Evolutionary conservation across 2,113 vertebrate genomes (phyloP).

Genomic region (Actenoides hombroni): DNA sequence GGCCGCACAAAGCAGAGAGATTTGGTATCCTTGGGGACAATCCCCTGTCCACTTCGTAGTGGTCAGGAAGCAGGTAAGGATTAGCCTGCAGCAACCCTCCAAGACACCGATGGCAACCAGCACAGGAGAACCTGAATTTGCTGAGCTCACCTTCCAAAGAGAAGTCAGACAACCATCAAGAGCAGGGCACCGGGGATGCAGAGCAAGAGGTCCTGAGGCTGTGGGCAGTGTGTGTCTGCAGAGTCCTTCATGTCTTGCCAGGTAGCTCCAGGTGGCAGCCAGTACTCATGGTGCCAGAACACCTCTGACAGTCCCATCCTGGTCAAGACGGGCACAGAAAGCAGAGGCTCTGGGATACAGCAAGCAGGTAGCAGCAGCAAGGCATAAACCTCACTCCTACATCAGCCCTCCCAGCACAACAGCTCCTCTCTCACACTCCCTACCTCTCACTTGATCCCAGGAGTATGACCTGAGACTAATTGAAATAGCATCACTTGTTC

Average conservation of each 20-base stretch:
- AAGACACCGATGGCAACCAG: neutral
- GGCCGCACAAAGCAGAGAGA: neutral
- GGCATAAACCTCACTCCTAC: neutral
- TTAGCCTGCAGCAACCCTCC: neutral
- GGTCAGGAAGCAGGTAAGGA: neutral
- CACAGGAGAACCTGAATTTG: neutral
- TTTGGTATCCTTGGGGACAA: neutral
- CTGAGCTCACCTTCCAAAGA: conserved; percentile 76
- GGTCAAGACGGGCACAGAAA: neutral
- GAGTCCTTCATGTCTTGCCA: conserved; percentile 75
- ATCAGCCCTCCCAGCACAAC: neutral
- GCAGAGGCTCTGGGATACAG: neutral
- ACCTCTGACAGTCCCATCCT: conserved; percentile 22
- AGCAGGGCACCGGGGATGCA: conserved; percentile 72
- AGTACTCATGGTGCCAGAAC: conserved; percentile 78
- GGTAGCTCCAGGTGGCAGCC: conserved; percentile 75
- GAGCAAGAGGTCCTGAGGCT: conserved; percentile 77
- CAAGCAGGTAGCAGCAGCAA: neutral
- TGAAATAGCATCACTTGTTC: neutral
- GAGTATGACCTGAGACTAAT: neutral
- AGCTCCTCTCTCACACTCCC: neutral
- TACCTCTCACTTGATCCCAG: neutral
- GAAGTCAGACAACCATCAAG: conserved; percentile 60
- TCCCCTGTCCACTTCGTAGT: neutral
- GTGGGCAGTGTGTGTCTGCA: conserved; percentile 36